Conservation (phyloP, 2,113 vertebrate species). For the Nibea albiflora region DNA sequence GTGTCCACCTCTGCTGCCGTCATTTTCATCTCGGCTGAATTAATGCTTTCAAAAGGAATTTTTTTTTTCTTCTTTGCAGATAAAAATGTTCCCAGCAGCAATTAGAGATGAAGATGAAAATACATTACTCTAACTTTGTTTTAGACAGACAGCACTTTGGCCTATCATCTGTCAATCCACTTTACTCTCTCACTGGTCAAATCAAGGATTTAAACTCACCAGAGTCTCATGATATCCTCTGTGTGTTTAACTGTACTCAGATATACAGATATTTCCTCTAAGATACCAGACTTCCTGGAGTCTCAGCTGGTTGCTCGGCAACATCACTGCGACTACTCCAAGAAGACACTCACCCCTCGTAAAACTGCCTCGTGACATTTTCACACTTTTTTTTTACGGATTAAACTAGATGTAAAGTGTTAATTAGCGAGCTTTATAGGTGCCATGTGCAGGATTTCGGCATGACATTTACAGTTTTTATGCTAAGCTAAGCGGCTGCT, state of each 20-base stretch:
- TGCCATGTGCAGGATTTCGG: background rate
- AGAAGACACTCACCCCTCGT: background rate
- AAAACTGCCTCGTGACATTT: background rate
- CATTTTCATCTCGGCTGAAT: conserved; percentile 34
- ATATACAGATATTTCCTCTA: background rate
- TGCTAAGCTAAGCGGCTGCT: too few relatives aligned
- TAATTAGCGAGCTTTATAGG: background rate
- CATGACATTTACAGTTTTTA: background rate
- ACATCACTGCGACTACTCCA: background rate
- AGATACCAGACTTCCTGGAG: background rate
- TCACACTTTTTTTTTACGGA: background rate
- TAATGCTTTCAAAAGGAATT: conserved; percentile 16
- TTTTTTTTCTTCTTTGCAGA: background rate
- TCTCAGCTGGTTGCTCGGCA: background rate
- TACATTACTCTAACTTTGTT: background rate
- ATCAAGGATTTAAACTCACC: conserved; percentile 31
- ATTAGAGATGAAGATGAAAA: conserved; percentile 3
- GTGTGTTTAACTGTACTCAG: conserved; percentile 5
- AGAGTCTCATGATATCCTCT: background rate
- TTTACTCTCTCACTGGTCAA: conserved; percentile 15
- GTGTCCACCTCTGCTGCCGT: conserved; percentile 9
- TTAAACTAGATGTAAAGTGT: background rate
- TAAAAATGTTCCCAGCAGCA: conserved; percentile 31
- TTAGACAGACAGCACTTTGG: conserved; percentile 2
- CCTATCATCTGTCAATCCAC: conserved; percentile 8